These are phyloP conservation scores for Drosophila kurseongensis DNA, from an alignment of 1,140 invertebrate species.

Conservation along the genomic window DNA sequence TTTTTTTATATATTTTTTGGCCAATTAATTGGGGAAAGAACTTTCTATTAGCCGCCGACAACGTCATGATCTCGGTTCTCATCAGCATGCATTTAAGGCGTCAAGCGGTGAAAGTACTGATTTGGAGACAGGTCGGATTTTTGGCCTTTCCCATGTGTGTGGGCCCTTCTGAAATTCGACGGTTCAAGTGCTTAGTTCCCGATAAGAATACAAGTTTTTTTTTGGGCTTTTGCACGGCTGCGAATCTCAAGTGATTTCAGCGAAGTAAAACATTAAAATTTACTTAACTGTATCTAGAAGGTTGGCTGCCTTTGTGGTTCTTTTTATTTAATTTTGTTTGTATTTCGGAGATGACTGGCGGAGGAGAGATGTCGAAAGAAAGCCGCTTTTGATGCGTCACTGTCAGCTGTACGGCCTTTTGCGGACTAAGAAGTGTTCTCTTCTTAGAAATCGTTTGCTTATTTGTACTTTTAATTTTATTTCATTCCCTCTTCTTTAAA, in stretches of 20 bases:
- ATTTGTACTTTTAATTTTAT: conserved; percentile 50
- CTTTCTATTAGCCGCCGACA: conserved; percentile 72
- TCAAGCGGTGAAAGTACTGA: conserved; percentile 70
- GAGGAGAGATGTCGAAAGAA: conserved; percentile 35
- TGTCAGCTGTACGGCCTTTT: conserved; percentile 33
- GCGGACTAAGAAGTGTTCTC: conserved; percentile 44
- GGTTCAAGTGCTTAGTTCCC: conserved; percentile 61
- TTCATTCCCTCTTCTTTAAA: conserved; percentile 35
- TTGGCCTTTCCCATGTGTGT: conserved; percentile 32
- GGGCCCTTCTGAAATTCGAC: conserved; percentile 32
- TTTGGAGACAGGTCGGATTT: conserved; percentile 34
- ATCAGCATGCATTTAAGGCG: conserved; percentile 76
- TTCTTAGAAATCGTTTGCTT: conserved; percentile 66
- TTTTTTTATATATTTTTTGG: conserved; percentile 54
- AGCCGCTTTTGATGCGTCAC: conserved; percentile 66
- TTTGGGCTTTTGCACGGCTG: conserved; percentile 3
- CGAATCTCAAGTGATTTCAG: conserved; percentile 55
- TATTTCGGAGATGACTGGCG: conserved; percentile 38
- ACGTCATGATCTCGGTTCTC: conserved; percentile 60
- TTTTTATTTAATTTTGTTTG: conserved; percentile 55
- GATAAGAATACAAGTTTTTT: conserved; percentile 41
- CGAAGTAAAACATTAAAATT: conserved; percentile 69
- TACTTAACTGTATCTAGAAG: conserved; percentile 81
- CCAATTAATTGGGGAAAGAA: conserved; percentile 74
- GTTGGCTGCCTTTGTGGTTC: conserved; percentile 32